Evolutionary conservation across 1,140 invertebrate species (phyloP).

Genomic region (Argopecten irradians): DNA sequence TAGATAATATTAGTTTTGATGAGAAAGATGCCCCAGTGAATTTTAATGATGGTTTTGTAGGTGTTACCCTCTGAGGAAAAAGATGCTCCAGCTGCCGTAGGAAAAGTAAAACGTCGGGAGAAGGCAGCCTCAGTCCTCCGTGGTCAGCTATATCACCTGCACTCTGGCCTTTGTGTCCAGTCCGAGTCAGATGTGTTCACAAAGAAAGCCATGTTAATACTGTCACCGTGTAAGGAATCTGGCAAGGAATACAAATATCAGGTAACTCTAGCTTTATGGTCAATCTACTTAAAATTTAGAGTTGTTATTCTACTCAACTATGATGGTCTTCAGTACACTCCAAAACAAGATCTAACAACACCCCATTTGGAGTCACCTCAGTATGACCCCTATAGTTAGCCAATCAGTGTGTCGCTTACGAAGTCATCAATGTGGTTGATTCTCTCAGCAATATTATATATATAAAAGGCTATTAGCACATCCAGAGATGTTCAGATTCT

Average conservation of each 20-base stretch:
- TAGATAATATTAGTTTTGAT: neutral
- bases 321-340: too few relatives aligned
- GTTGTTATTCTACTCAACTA: too few relatives aligned
- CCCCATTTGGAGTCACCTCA: too few relatives aligned
- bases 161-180: constrained; percentile 59
- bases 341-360: too few relatives aligned
- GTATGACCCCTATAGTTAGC: too few relatives aligned
- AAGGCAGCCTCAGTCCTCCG: neutral
- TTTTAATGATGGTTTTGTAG: neutral
- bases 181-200: constrained; percentile 59
- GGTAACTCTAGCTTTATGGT: constrained; percentile 30
- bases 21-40: neutral
- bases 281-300: too few relatives aligned
- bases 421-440: too few relatives aligned
- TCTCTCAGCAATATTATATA: too few relatives aligned
- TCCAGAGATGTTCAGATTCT: too few relatives aligned
- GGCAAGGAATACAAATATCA: constrained; percentile 53
- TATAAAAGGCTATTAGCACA: too few relatives aligned
- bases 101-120: neutral
- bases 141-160: constrained; percentile 61
- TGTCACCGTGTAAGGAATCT: constrained; percentile 47
- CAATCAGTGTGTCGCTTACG: too few relatives aligned
- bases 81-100: neutral
- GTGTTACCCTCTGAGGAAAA: neutral
- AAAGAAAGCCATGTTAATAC: constrained; percentile 59